Conservation (phyloP, 2,888 invertebrate species). For the Campaea margaritaria region DNA sequence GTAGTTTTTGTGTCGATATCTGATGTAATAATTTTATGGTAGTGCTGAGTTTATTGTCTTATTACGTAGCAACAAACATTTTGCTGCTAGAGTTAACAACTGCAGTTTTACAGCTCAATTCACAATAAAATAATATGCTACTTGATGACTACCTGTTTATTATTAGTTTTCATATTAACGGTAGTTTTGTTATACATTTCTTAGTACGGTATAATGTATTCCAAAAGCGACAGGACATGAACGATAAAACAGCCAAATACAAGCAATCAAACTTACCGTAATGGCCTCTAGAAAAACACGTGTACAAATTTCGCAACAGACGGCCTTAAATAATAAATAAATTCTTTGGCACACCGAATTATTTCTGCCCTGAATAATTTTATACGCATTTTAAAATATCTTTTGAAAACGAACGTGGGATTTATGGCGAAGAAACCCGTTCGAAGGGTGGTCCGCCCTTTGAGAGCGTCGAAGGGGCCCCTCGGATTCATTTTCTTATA, state of each 20-base stretch:
- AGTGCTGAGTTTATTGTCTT: slow-evolving; percentile 9
- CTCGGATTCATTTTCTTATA: slow-evolving; percentile 74
- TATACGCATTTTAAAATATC: slow-evolving; percentile 84
- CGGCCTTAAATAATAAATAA: slow-evolving; percentile 68
- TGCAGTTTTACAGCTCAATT: neutral
- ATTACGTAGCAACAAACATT: slow-evolving; percentile 5
- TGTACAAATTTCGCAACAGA: slow-evolving; percentile 64
- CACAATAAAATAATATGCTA: neutral
- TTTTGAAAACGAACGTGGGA: slow-evolving; percentile 83
- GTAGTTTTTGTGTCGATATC: slow-evolving; percentile 38
- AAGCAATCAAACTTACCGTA: slow-evolving; percentile 37
- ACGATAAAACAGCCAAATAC: slow-evolving; percentile 34
- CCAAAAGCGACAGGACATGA: slow-evolving; percentile 23
- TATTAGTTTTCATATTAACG: neutral
- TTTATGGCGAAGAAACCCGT: slow-evolving; percentile 81
- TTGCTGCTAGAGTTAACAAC: slow-evolving; percentile 4
- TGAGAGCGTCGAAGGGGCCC: slow-evolving; percentile 62
- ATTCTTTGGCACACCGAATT: slow-evolving; percentile 72
- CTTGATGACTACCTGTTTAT: slow-evolving; percentile 1
- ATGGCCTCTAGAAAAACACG: slow-evolving; percentile 59
- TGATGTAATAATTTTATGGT: slow-evolving; percentile 31
- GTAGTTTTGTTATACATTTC: neutral
- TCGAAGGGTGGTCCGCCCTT: slow-evolving; percentile 77
- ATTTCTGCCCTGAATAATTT: slow-evolving; percentile 84
- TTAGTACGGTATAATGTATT: slow-evolving; percentile 9